Evolutionary conservation across 2,797 vertebrate species (phyloP).

Genomic region (Halcyon smyrnensis): DNA sequence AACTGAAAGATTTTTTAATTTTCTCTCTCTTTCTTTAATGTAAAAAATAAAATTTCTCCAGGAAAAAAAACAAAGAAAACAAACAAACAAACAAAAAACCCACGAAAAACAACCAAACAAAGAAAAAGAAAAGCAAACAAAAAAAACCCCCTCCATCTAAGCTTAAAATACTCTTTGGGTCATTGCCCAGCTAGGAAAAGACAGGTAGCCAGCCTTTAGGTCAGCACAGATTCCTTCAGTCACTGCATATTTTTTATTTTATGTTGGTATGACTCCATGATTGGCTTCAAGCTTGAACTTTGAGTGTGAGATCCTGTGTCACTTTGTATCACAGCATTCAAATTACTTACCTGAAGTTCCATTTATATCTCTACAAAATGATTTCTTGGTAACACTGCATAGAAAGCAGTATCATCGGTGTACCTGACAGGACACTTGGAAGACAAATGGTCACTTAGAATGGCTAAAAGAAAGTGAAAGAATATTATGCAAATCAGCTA

Average conservation of each 20-base stretch:
- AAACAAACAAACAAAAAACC: no score
- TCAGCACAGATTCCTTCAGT: not conserved
- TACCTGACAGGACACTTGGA: slow-evolving; percentile 43
- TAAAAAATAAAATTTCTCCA: not conserved
- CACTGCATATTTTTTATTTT: not conserved
- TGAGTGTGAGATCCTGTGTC: not conserved
- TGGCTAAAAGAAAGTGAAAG: slow-evolving; percentile 55
- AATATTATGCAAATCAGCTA: slow-evolving; percentile 47
- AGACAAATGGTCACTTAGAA: slow-evolving; percentile 64
- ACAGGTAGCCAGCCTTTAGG: not conserved
- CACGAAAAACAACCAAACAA: not conserved
- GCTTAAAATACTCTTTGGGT: not conserved
- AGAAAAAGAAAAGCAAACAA: not conserved
- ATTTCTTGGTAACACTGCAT: slow-evolving; percentile 21
- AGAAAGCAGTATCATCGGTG: not conserved
- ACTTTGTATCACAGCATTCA: not conserved
- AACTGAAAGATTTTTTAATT: not conserved
- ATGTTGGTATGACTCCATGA: not conserved
- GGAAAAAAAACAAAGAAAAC: not conserved
- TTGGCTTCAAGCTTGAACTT: not conserved
- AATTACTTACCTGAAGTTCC: slow-evolving; percentile 15
- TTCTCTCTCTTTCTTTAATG: not conserved
- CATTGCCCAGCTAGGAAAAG: not conserved
- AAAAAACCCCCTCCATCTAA: not conserved
- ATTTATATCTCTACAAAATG: not conserved